phyloP scores from a whole-genome alignment of 2,888 invertebrate species.

The Allacma fusca region DNA sequence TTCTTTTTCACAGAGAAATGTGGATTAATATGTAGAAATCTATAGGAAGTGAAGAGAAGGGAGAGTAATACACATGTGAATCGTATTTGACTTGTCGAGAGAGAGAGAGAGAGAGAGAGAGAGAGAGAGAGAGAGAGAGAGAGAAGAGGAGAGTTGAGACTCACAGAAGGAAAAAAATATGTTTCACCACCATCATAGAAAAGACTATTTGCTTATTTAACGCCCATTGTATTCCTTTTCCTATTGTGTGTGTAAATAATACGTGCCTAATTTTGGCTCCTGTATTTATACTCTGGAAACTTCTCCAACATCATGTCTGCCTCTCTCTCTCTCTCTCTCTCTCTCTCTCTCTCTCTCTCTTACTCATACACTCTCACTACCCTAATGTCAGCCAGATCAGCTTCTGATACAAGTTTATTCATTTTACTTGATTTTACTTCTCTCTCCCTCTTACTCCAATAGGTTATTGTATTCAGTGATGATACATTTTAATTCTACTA shows the following conservation, averaged over 20 bases:
- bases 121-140: no score
- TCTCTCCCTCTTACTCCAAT: conserved; percentile 1
- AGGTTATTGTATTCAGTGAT: conserved; percentile 33
- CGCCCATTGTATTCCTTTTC: conserved; percentile 52
- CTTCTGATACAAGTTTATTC: conserved; percentile 35
- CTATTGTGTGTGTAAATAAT: conserved; percentile 53
- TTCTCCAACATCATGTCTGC: conserved; percentile 4
- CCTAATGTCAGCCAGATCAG: conserved; percentile 34
- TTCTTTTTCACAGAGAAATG: background rate
- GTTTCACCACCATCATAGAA: conserved; percentile 44
- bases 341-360: conserved; percentile 13
- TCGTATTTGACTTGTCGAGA: background rate
- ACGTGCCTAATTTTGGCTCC: conserved; percentile 51
- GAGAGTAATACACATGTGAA: background rate
- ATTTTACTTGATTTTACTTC: conserved; percentile 29
- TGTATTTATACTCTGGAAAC: conserved; percentile 46
- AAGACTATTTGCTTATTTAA: conserved; percentile 51
- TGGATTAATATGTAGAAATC: conserved; percentile 12
- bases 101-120: background rate
- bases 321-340: conserved; percentile 11
- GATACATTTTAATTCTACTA: conserved; percentile 19
- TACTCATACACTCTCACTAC: background rate
- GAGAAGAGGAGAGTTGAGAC: no score
- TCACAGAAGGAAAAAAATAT: conserved; percentile 44
- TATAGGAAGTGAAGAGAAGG: background rate